Evolutionary conservation across 2,113 vertebrate species (phyloP), one percentile per base, ranked within the genome.

Genomic region (Todiramphus chloris): DNA sequence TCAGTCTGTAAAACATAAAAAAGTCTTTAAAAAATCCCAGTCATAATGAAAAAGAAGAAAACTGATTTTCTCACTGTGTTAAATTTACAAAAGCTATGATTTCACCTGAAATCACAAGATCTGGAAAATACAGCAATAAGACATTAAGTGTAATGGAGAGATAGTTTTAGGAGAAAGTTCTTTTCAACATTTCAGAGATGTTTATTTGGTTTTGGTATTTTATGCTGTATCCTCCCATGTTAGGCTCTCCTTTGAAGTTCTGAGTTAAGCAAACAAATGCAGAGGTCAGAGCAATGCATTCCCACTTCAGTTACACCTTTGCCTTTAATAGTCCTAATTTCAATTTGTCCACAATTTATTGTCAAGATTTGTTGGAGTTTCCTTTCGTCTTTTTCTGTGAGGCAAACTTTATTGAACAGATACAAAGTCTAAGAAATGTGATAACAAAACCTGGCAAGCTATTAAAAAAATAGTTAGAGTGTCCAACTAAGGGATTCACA

Each of bases 261-360:
- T 84, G 58, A 70, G 21, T 83, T 85, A 82, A 91, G 82, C 10
- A 35, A 73, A 74, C 19, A 90, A 66, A 60, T 62, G 20, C 69
- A 83, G 68, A 25, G 35, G 27, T 89, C 69, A 64, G 55, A 89
- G 46, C 2, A 11, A 44, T 83, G 25, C 13, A 51, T 94, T 86
- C 80, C 17, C 7, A 23, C 73, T 96, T 95, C 77, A 63, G 41
- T 48, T 76, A 82, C 89, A 93, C 41, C 58, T 94, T 92, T 94
- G 14, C 21, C 94, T 93, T 86, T 63, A 58, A 9, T 60, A 85
- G 31, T 53, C 83, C 60, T 48, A 41, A 41, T 58, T 93, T 66
- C 18, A 78, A 37, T 84, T 80, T 67, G 66, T 37, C 20, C 55
- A 73, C n/a, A 63, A 68, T 39, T 81, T 41, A 51, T 41, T 95